Evolutionary conservation across 2,797 vertebrate species (phyloP).

Genomic region (Hydrolagus colliei): DNA sequence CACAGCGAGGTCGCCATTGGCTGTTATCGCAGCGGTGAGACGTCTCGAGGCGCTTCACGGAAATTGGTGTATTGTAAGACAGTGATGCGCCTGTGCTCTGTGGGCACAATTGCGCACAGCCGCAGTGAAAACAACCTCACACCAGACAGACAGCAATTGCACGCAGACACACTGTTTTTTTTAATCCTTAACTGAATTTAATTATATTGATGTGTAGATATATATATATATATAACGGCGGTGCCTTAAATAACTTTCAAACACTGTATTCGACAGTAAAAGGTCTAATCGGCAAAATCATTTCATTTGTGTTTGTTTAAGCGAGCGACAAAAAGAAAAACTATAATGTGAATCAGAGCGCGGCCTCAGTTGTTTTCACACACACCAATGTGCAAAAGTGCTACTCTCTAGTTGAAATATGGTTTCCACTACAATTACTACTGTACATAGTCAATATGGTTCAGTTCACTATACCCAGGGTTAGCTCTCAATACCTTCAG

Average conservation of each 20-base stretch:
- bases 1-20: too few species aligned
- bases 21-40: too few species aligned
- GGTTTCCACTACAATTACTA: constrained; percentile 17
- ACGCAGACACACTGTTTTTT: constrained; percentile 5
- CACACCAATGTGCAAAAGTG: neutral
- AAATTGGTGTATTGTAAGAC: too few species aligned
- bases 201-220: neutral
- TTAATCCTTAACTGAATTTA: constrained; percentile 2
- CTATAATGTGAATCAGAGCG: neutral
- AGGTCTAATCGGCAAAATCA: constrained; percentile 5
- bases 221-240: neutral
- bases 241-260: constrained; percentile 17
- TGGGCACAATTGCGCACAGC: too few species aligned
- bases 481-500: neutral
- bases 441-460: neutral
- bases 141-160: neutral
- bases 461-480: neutral
- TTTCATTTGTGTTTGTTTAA: neutral
- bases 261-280: constrained; percentile 11
- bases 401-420: neutral
- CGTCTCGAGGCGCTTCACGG: too few species aligned
- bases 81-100: too few species aligned
- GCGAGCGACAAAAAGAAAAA: neutral
- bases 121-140: too few species aligned
- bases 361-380: neutral